Evolutionary conservation across 35 echinoderm and acorn worm species (phyloP).

Genomic region (Ophiothrix spiculata): DNA sequence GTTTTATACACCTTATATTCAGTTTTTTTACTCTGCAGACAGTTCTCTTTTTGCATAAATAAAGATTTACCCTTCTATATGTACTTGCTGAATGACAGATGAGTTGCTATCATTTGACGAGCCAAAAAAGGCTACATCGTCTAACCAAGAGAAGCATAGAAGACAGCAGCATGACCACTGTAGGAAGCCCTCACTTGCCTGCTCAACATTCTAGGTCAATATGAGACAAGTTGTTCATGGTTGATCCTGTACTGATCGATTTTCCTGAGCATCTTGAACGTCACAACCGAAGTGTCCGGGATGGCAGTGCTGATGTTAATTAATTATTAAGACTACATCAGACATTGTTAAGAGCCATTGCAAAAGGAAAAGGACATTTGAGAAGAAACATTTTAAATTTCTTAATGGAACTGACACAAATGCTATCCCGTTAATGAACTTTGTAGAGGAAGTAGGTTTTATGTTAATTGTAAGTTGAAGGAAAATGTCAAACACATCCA

Average conservation of each 20-base stretch:
- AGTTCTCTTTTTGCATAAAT: background rate
- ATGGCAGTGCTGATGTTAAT: background rate
- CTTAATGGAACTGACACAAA: no score
- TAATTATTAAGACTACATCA: no score
- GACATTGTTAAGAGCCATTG: no score
- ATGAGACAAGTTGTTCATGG: background rate
- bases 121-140: background rate
- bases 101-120: background rate
- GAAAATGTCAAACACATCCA: no score
- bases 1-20: background rate
- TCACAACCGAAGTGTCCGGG: background rate
- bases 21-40: background rate
- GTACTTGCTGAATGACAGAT: background rate
- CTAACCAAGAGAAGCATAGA: background rate
- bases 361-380: no score
- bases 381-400: no score
- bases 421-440: no score
- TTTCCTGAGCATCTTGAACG: background rate
- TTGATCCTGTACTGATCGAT: background rate
- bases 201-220: background rate
- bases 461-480: no score
- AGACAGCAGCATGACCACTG: background rate
- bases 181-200: background rate
- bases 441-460: no score
- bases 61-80: background rate